These are phyloP conservation scores for Capreolus pygargus DNA, from an alignment of 2,113 vertebrate genomes.

Conservation along the genomic window DNA sequence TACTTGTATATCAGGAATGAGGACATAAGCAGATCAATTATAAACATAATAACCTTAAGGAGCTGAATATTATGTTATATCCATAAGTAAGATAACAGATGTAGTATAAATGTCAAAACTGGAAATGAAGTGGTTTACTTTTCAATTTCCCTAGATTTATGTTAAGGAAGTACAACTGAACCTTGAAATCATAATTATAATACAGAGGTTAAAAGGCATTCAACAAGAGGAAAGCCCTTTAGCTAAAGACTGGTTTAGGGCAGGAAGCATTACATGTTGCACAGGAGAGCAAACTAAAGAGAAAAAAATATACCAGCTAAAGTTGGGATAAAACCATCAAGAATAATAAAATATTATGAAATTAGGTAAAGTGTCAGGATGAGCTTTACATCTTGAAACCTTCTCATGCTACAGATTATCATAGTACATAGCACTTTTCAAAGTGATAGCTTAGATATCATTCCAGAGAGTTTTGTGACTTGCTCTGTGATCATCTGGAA, in stretches of 20 bases:
- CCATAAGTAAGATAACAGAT: constrained; percentile 66
- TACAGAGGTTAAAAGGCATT: constrained; percentile 44
- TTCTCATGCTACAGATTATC: background rate
- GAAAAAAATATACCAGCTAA: constrained; percentile 34
- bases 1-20: constrained; percentile 34
- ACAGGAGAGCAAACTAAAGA: background rate
- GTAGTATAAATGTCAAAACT: constrained; percentile 36
- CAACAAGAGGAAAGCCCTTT: constrained; percentile 19
- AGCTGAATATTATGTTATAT: constrained; percentile 40
- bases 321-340: constrained; percentile 7
- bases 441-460: background rate
- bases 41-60: constrained; percentile 32
- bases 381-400: background rate
- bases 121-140: constrained; percentile 53
- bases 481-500: background rate
- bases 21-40: constrained; percentile 34
- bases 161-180: constrained; percentile 44
- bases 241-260: background rate
- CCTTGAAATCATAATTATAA: constrained; percentile 45
- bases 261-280: background rate
- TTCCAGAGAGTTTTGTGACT: constrained; percentile 12
- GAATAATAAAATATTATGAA: background rate
- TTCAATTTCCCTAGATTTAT: constrained; percentile 62
- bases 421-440: background rate
- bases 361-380: background rate